A percentile compares a stretch with the other conserved stretches of the same genome.
Evolutionary conservation across 2,113 vertebrate species (phyloP).

Genomic region (Xiphophorus maculatus): DNA sequence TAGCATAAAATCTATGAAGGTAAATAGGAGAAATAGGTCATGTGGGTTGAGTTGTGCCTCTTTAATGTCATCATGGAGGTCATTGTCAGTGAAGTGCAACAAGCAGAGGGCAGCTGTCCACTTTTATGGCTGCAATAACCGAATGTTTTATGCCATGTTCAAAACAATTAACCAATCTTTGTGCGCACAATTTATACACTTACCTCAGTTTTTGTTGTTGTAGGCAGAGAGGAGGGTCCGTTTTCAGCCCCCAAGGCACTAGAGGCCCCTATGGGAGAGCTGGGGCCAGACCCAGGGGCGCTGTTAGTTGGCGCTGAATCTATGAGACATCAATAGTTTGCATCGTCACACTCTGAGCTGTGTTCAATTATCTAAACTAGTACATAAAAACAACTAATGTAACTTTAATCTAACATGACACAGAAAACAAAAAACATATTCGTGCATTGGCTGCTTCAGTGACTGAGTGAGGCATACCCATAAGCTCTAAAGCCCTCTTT

Average conservation of each 20-base stretch:
- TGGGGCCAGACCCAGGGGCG: slow-evolving; percentile 93
- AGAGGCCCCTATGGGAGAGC: slow-evolving; percentile 93
- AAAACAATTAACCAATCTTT: slow-evolving; percentile 1
- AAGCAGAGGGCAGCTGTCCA: slow-evolving; percentile 56
- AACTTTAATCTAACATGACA: not conserved
- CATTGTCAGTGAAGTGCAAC: slow-evolving; percentile 62
- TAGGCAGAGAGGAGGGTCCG: slow-evolving; percentile 86
- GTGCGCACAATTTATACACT: slow-evolving; percentile 39
- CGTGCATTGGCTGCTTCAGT: not conserved
- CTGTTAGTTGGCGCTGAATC: slow-evolving; percentile 92
- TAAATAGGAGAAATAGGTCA: slow-evolving; percentile 35
- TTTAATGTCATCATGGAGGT: slow-evolving; percentile 62
- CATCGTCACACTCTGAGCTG: slow-evolving; percentile 37
- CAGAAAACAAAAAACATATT: not conserved
- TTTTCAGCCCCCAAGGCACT: slow-evolving; percentile 89
- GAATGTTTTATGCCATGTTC: not conserved
- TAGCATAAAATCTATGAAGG: slow-evolving; percentile 26
- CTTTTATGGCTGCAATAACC: slow-evolving; percentile 67
- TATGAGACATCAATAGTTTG: slow-evolving; percentile 67
- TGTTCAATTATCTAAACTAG: not conserved
- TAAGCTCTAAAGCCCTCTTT: slow-evolving; percentile 94
- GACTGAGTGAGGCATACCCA: slow-evolving; percentile 82
- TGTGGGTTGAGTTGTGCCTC: slow-evolving; percentile 51
- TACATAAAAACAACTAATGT: slow-evolving; percentile 4
- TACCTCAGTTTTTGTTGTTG: slow-evolving; percentile 91